Percentiles rank a stretch among this genome's conserved stretches.
Evolutionary conservation across 2,113 vertebrate species (phyloP).

Genomic region (Gallinago paraguaiae): DNA sequence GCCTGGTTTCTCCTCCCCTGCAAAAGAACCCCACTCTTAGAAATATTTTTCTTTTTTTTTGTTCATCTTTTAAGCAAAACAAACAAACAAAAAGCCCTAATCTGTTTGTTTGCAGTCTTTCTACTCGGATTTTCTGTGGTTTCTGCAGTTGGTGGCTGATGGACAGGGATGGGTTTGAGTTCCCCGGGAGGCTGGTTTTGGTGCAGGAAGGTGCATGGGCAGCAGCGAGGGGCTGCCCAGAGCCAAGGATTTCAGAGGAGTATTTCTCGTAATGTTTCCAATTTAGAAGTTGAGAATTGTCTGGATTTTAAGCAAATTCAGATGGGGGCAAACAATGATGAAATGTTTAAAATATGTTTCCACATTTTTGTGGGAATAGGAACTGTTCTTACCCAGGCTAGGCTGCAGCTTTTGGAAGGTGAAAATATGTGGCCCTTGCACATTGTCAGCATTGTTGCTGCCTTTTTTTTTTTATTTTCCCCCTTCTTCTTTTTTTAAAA

Average conservation of each 20-base stretch:
- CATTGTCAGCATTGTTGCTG: conserved; percentile 46
- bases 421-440: conserved; percentile 36
- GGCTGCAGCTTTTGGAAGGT: neutral
- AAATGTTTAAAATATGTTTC: conserved; percentile 61
- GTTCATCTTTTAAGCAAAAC: neutral
- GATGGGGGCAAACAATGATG: conserved; percentile 56
- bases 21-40: neutral
- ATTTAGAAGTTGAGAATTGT: conserved; percentile 43
- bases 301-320: conserved; percentile 62
- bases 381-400: neutral
- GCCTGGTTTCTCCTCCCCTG: neutral
- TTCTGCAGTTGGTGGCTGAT: neutral
- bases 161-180: neutral
- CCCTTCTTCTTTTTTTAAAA: neutral
- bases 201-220: neutral
- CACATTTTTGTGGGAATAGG: conserved; percentile 58
- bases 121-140: neutral
- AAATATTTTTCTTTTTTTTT: neutral
- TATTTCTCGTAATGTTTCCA: conserved; percentile 36
- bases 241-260: neutral
- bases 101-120: neutral
- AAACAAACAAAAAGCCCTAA: neutral
- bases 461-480: neutral
- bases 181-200: neutral
- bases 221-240: neutral